Base-by-base conservation (phyloP, 2,888 invertebrate species). In the Ypsolopha sequella region DNA sequence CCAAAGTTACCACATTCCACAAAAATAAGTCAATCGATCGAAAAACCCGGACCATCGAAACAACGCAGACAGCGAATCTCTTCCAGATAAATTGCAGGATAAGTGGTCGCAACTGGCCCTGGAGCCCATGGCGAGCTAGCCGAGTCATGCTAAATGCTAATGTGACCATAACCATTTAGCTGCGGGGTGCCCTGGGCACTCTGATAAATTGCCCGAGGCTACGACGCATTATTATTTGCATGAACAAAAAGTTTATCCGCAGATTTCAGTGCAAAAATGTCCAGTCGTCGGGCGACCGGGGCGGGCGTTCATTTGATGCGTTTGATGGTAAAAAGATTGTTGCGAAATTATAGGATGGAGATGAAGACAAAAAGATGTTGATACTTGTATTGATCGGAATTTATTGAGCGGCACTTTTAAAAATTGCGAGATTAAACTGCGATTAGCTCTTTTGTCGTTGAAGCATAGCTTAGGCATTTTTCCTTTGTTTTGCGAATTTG, bases 81-180 rank as follows among this genome's bases (percentile, higher is more conserved):
- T 24, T 4, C 24, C 24, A 24, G 24, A 24, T 24, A 24, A 24
- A 24, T 24, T 24, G 24, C 24, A 24, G 24, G 24, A 24, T 24
- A 24, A 24, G 24, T 24, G 24, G 24, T 4, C 24, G 24, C 24
- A 24, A 24, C 24, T 24, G 24, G 24, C 24, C 24, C 24, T 24
- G 24, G 2, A 24, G 24, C 24, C 24, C 24, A 24, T 24, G 24
- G 24, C 24, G 2, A 24, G 24, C 24, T 24, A 24, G 48, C 50
- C 46, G 50, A 48, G 53, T 35, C 49, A 48, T 54, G 47, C 50
- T 54, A 48, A 53, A 57, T 56, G 58, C 55, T 57, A 59, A 57
- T 59, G 54, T 50, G 59, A 35, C 55, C 51, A 55, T 55, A 56
- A 57, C 51, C 57, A 50, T 57, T 55, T 56, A 56, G 51, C 55